phyloP scores from a whole-genome alignment of 2,888 invertebrate genomes.

The Monochamus alternatus region DNA sequence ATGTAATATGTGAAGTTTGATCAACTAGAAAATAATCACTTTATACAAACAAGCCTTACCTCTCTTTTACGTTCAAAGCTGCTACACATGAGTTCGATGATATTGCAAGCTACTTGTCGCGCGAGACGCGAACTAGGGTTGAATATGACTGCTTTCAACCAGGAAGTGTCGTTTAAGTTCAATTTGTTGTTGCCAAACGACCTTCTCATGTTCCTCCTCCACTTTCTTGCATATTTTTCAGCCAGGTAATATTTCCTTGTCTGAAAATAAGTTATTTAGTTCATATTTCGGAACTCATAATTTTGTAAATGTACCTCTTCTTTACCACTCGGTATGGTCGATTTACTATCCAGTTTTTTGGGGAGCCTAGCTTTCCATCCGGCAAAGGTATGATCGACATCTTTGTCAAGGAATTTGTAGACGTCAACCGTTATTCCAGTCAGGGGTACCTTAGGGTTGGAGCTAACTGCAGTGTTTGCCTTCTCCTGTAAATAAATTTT shows the following conservation, averaged over 20 bases:
- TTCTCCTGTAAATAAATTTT: constrained; percentile 39
- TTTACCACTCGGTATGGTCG: constrained; percentile 54
- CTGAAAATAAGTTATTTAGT: constrained; percentile 37
- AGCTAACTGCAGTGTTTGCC: constrained; percentile 25
- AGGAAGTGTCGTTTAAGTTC: constrained; percentile 81
- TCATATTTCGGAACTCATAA: neutral
- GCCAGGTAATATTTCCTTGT: constrained; percentile 75
- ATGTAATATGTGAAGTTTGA: too few species aligned
- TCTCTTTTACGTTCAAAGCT: constrained; percentile 80
- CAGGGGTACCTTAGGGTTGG: constrained; percentile 66
- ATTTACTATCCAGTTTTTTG: constrained; percentile 63
- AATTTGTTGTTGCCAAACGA: constrained; percentile 72
- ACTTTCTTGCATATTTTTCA: constrained; percentile 84
- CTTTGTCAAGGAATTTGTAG: constrained; percentile 82
- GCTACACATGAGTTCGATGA: constrained; percentile 87
- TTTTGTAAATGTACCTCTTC: constrained; percentile 56
- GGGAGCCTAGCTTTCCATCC: constrained; percentile 82
- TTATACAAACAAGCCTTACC: constrained; percentile 15
- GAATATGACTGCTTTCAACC: constrained; percentile 94
- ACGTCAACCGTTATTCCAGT: constrained; percentile 78
- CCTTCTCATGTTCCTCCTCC: constrained; percentile 72
- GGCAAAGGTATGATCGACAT: constrained; percentile 79
- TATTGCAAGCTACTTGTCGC: constrained; percentile 90
- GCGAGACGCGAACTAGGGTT: constrained; percentile 92
- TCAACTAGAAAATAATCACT: too few species aligned